Evolutionary conservation across 2,888 invertebrate genomes (phyloP), one percentile per base, ranked within the genome.

Genomic region (Dendrolimus houi): DNA sequence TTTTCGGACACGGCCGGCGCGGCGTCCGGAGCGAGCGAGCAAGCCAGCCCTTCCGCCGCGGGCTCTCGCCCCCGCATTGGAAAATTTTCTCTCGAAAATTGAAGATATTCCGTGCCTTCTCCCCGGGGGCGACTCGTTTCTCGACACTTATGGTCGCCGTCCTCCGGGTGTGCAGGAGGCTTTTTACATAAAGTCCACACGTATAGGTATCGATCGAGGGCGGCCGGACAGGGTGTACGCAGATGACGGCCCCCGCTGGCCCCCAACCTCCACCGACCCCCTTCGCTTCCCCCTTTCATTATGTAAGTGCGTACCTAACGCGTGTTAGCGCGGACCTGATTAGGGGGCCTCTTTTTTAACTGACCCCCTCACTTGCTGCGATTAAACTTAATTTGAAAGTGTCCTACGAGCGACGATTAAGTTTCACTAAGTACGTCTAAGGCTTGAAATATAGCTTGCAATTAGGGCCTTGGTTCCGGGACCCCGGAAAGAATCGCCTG

Each of bases 171-270:
- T 87, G 86, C 88, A 87, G 87, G 87, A 87, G 86, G 87, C 87
- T 89, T 89, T 89, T 89, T 89, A 89, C 89, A 89, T 89, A 89
- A 89, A 89, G 88, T 89, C 89, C 88, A 88, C 87, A 87, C 87
- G 88, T 89, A 88, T 87, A 87, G 86, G 86, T 88, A 89, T 88
- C 87, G 88, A 88, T 87, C 88, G 87, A 72, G 86, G 87, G 86
- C 81, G 82, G 87, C 87, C 77, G 88, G 87, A 84, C 89, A 85
- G 86, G 85, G 86, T 77, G 87, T 89, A 90, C 88, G 89, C 89
- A 89, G 89, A 89, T 89, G 88, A 88, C 88, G 88, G 81, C 84
- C 85, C 83, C 80, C 71, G 69, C 66, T 68, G 63, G 69, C 75
- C 71, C 78, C 70, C 60, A 60, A 59, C 60, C 71, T 70, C 68